phyloP scores from a whole-genome alignment of 2,888 invertebrate genomes.

The Anodontia alba region DNA sequence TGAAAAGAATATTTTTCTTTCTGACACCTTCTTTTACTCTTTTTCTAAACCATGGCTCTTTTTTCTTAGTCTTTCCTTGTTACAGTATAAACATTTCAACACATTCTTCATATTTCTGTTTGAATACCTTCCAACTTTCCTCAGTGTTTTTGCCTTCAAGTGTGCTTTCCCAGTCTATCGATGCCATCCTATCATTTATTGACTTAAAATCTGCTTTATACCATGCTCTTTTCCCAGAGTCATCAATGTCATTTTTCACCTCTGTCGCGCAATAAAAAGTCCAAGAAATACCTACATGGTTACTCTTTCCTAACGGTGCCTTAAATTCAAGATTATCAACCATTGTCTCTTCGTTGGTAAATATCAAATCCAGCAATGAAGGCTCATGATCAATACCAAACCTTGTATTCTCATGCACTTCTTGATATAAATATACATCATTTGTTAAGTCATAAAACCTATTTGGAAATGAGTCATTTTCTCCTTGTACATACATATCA shows the following conservation, averaged over 20 bases:
- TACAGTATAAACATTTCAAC: neutral
- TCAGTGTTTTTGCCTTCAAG: neutral
- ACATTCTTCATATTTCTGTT: neutral
- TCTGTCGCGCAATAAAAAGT: neutral
- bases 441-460: neutral
- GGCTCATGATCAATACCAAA: neutral
- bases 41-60: constrained; percentile 1
- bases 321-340: neutral
- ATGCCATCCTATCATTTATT: neutral
- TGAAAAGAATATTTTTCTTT: constrained; percentile 1
- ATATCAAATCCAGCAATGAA: neutral
- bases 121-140: neutral
- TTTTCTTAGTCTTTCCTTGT: neutral
- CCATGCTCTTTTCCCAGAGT: neutral
- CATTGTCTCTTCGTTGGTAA: neutral
- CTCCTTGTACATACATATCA: neutral
- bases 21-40: neutral
- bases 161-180: neutral
- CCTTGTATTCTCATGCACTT: neutral
- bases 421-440: neutral
- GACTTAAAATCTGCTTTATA: neutral
- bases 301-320: neutral
- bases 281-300: neutral
- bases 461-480: neutral
- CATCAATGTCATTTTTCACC: neutral